Conservation (phyloP, 2,888 invertebrate species). For the Dicycla oo region DNA sequence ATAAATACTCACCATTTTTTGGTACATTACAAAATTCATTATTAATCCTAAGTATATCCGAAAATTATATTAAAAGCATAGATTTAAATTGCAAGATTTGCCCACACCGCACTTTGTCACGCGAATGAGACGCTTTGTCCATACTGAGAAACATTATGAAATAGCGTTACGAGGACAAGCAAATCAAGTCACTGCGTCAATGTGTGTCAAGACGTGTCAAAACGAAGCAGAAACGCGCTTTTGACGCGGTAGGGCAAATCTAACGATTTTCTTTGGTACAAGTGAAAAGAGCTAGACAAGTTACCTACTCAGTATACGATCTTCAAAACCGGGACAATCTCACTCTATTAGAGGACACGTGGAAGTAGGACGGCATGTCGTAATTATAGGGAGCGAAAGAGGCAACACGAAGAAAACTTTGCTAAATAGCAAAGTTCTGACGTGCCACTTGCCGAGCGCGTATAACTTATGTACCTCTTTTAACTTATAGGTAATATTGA, state of each 20-base stretch:
- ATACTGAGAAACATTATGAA: no score
- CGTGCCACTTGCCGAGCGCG: neutral
- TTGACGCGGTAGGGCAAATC: no score
- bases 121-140: no score
- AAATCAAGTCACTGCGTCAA: no score
- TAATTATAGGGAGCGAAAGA: neutral
- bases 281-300: neutral
- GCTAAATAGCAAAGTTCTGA: neutral
- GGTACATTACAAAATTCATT: slow-evolving; percentile 18
- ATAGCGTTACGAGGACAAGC: no score
- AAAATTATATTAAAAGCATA: neutral
- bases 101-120: no score
- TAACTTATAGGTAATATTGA: neutral
- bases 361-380: neutral
- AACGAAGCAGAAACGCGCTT: no score
- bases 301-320: neutral
- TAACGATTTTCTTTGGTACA: no score
- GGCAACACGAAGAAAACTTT: neutral
- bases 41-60: neutral
- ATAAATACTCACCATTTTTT: slow-evolving; percentile 29
- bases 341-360: neutral
- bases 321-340: neutral
- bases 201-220: no score
- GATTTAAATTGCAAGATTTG: no score
- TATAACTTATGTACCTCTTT: neutral